Evolutionary conservation across 2,888 invertebrate genomes (phyloP), one percentile per base, ranked within the genome.

Genomic region (Hyposoter dolosus): DNA sequence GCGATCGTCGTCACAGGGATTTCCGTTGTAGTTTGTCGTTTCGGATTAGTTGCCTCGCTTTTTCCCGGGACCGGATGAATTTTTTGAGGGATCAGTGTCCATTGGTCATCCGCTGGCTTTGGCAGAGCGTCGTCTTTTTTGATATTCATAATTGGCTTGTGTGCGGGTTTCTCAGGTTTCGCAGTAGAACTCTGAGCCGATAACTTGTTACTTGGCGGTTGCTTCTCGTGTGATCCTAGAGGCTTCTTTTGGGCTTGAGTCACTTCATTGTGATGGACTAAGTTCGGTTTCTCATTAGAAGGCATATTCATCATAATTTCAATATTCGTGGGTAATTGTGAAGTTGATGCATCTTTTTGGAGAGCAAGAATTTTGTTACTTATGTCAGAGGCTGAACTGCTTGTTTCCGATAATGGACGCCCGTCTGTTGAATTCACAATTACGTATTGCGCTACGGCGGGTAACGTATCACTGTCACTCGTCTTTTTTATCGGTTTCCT

Each of bases 21-120:
- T 88, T 85, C 82, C 17, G 75, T 79, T 60, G 83, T 65, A 10
- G 19, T 23, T 17, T 68, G 56, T 77, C 19, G 76, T 35, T 80
- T 87, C 32, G 7, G 80, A 50, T 63, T 63, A 40, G 56, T 15
- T 84, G 28, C 50, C n/a, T 35, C 77, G 32, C 80, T 74, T 40
- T 89, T 88, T 66, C 45, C 80, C 65, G 66, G 63, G 74, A 50
- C 50, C 69, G 79, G 88, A 86, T 81, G 72, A 76, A 82, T 68
- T 65, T 84, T 78, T 77, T 89, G 89, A 15, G 89, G 88, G 72
- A 89, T 89, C 28, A 88, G 53, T 0, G 89, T 87, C 89, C 89
- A 89, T 50, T 85, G 84, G 12, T 84, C 86, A 15, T 87, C 74
- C n/a, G 45, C 32, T n/a, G 68, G 47, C 75, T 78, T 66, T 0